Percentiles rank a stretch among this genome's conserved stretches.
Conservation (phyloP, 2,797 vertebrate species). For the Nothura maculosa region DNA sequence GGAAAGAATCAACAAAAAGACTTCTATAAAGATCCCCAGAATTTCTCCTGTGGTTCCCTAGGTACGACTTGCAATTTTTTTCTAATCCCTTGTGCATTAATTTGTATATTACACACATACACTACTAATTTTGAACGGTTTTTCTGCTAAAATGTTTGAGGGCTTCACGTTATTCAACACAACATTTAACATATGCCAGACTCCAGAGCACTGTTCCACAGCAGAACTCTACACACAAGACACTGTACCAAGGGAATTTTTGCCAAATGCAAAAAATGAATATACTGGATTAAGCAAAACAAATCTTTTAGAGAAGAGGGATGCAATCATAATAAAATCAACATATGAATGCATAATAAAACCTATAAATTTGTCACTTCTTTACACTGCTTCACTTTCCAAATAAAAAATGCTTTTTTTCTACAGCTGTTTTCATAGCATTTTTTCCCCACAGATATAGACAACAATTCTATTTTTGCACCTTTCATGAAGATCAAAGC, state of each 20-base stretch:
- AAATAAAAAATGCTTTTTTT: not conserved
- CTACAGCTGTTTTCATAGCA: not conserved
- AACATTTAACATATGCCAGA: not conserved
- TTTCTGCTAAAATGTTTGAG: not conserved
- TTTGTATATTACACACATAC: not conserved
- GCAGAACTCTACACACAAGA: not conserved
- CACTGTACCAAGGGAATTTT: not conserved
- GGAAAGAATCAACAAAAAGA: not conserved
- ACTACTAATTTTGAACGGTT: not conserved
- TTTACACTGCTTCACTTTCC: not conserved
- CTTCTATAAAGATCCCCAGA: not conserved
- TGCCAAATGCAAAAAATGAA: not conserved
- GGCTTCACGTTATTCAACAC: not conserved
- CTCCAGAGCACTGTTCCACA: not conserved
- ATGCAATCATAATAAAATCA: not conserved
- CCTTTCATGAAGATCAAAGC: not conserved
- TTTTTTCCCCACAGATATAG: not conserved
- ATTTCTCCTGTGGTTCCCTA: not conserved
- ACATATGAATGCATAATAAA: not conserved
- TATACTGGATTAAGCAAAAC: not conserved
- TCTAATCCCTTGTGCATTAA: not conserved
- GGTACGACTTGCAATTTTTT: not conserved
- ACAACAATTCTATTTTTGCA: not conserved
- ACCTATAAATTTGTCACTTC: not conserved
- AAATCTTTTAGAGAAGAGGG: not conserved